Conservation (phyloP, 1,140 invertebrate genomes). For the Mylabris phalerata region DNA sequence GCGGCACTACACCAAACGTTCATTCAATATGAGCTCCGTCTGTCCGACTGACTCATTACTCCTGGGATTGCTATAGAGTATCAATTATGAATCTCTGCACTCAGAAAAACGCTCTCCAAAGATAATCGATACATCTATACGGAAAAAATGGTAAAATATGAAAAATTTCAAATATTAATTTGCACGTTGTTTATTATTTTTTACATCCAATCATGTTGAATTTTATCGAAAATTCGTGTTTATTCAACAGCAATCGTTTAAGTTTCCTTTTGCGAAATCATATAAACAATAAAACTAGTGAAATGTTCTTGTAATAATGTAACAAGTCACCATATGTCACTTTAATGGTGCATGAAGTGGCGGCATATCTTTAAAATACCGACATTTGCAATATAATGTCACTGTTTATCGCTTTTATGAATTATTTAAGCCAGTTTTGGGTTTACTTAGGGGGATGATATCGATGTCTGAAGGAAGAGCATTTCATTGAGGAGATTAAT, state of each 20-base stretch:
- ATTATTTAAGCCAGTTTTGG: conserved; percentile 14
- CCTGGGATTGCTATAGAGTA: conserved; percentile 25
- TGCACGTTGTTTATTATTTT: too few relatives aligned
- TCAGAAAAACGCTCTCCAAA: conserved; percentile 15
- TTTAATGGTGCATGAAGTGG: conserved; percentile 24
- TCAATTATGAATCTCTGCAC: conserved; percentile 29
- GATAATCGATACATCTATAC: conserved; percentile 15
- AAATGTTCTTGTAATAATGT: conserved; percentile 12
- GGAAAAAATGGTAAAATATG: not conserved
- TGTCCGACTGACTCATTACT: conserved; percentile 31
- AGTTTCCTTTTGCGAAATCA: conserved; percentile 9
- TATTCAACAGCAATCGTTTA: not conserved
- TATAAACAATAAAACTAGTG: conserved; percentile 9
- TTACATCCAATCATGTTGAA: too few relatives aligned
- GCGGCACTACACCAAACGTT: conserved; percentile 9
- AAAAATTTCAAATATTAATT: too few relatives aligned
- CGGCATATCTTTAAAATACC: conserved; percentile 20
- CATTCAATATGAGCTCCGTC: conserved; percentile 21
- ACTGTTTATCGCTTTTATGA: conserved; percentile 17
- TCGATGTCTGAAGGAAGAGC: too few relatives aligned
- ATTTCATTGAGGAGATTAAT: too few relatives aligned
- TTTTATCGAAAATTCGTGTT: too few relatives aligned
- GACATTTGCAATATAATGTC: conserved; percentile 21
- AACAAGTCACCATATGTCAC: conserved; percentile 19
- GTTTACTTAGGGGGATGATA: too few relatives aligned